Evolutionary conservation across 2,113 vertebrate species (phyloP).

Genomic region (Symphodus melops): DNA sequence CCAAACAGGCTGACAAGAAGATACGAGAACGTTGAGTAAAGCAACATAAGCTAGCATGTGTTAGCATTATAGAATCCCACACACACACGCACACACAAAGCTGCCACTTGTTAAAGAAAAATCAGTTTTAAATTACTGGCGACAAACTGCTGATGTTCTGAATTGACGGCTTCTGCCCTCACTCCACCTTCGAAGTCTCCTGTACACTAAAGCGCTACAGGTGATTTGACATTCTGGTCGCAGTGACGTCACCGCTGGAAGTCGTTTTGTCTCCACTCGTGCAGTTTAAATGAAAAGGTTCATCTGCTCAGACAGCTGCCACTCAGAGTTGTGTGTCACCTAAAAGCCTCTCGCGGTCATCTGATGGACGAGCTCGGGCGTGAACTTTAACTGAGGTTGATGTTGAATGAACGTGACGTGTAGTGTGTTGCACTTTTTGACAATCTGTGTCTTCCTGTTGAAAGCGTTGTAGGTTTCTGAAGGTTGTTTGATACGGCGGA

Average conservation of each 20-base stretch:
- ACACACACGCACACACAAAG: too few species aligned
- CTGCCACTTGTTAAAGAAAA: too few species aligned
- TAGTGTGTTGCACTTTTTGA: conserved; percentile 68
- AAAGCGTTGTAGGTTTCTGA: conserved; percentile 42
- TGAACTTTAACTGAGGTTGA: conserved; percentile 1
- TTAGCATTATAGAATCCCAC: neutral
- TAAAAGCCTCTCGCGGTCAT: conserved; percentile 20
- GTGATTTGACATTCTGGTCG: too few species aligned
- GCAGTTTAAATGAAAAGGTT: too few species aligned
- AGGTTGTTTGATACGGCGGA: neutral
- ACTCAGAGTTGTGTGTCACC: conserved; percentile 3
- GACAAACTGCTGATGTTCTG: too few species aligned
- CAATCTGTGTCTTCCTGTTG: conserved; percentile 79
- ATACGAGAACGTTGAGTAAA: neutral
- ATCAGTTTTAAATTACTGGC: too few species aligned
- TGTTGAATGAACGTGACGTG: conserved; percentile 27
- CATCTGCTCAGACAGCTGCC: neutral
- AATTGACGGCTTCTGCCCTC: too few species aligned
- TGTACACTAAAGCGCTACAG: too few species aligned
- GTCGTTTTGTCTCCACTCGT: too few species aligned
- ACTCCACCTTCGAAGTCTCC: too few species aligned
- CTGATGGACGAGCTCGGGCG: neutral
- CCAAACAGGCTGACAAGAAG: too few species aligned
- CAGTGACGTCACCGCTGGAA: too few species aligned
- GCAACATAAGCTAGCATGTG: neutral